Percentiles rank a stretch among this genome's conserved stretches.
Conservation (phyloP, 2,113 vertebrate species). For the Upupa epops region DNA sequence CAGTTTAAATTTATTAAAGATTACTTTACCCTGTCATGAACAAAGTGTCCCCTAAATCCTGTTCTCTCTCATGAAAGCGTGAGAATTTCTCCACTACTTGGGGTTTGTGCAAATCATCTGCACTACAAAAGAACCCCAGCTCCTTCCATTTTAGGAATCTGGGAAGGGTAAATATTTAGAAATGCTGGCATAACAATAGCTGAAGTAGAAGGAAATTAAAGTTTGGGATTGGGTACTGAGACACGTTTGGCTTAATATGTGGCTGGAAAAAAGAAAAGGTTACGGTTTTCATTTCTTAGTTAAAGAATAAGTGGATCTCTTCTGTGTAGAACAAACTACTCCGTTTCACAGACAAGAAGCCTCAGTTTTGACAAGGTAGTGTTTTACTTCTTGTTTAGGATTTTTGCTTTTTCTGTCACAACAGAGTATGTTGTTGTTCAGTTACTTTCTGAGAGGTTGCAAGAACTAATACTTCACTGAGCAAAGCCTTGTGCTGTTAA, state of each 20-base stretch:
- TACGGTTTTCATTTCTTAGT: background rate
- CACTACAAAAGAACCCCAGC: slow-evolving; percentile 74
- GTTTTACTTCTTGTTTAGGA: background rate
- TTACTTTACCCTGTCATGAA: slow-evolving; percentile 54
- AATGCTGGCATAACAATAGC: slow-evolving; percentile 79
- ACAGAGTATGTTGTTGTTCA: background rate
- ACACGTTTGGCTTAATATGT: slow-evolving; percentile 28
- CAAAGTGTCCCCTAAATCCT: slow-evolving; percentile 54
- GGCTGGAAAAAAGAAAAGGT: background rate
- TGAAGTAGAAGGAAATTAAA: slow-evolving; percentile 74
- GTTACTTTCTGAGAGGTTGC: background rate
- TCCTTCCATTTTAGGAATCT: slow-evolving; percentile 82
- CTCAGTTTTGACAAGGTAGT: background rate
- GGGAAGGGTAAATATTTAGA: slow-evolving; percentile 93
- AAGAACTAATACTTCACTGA: background rate
- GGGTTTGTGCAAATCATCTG: slow-evolving; percentile 61
- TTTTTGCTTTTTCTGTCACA: background rate
- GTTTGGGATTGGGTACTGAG: slow-evolving; percentile 64
- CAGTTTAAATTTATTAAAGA: slow-evolving; percentile 50
- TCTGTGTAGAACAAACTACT: background rate
- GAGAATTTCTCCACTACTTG: slow-evolving; percentile 71
- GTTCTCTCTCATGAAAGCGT: slow-evolving; percentile 65
- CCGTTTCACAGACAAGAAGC: background rate
- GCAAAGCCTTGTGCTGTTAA: background rate
- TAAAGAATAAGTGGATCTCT: background rate